These are phyloP conservation scores for Procambarus virginalis DNA, from an alignment of 1,140 invertebrate species.

Conservation along the genomic window DNA sequence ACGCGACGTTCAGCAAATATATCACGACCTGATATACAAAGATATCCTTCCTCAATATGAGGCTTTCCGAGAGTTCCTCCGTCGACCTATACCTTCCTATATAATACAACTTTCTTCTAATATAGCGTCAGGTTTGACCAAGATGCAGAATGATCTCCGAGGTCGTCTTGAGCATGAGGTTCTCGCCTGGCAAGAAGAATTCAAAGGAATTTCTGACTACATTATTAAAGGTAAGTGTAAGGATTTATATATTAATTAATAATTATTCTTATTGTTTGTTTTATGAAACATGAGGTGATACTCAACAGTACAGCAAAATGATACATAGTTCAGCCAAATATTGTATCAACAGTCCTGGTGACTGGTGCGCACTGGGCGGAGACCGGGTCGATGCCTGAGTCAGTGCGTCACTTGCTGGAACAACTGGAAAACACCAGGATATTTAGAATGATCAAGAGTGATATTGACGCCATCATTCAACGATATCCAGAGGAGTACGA, in stretches of 20 bases:
- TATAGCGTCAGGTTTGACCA: neutral
- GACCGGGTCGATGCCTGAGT: neutral
- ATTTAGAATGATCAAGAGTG: neutral
- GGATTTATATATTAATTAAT: neutral
- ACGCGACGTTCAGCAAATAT: neutral
- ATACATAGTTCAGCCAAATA: neutral
- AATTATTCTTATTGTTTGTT: neutral
- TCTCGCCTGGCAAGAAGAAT: neutral
- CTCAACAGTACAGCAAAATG: neutral
- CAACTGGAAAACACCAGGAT: neutral
- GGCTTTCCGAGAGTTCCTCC: neutral
- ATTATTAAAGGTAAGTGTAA: neutral
- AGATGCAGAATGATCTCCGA: neutral
- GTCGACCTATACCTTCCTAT: neutral
- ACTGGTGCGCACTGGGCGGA: neutral
- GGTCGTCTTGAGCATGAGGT: neutral
- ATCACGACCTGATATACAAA: neutral
- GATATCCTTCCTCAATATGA: neutral
- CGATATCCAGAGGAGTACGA: neutral
- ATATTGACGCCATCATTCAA: neutral
- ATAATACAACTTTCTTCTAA: neutral
- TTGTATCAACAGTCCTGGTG: neutral
- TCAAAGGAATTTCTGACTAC: neutral
- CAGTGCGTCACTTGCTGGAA: constrained; percentile 10
- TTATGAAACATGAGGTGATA: neutral